A percentile compares a stretch with the other conserved stretches of the same genome.
These are phyloP conservation scores for Nesospiza acunhae DNA, from an alignment of 2,113 vertebrate species.

Conservation along the genomic window DNA sequence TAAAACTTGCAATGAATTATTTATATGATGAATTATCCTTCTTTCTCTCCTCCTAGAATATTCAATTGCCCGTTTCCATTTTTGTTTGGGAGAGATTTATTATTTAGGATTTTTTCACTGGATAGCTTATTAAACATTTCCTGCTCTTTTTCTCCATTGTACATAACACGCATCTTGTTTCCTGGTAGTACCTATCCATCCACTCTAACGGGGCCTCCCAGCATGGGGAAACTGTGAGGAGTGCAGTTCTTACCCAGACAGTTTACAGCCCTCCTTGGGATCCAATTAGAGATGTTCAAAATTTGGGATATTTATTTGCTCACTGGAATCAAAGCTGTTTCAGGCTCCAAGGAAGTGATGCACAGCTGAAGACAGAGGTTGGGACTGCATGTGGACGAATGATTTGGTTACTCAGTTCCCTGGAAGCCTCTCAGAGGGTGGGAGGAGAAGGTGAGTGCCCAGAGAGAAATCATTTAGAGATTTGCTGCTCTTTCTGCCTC, in stretches of 20 bases:
- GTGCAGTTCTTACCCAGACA: background rate
- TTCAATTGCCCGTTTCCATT: slow-evolving; percentile 13
- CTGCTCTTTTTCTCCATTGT: background rate
- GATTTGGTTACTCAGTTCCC: background rate
- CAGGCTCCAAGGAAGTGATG: background rate
- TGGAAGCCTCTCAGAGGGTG: background rate
- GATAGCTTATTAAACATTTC: slow-evolving; percentile 3
- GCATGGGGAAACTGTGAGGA: background rate
- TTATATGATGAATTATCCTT: slow-evolving; percentile 35
- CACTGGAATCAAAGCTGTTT: background rate
- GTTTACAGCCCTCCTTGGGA: background rate
- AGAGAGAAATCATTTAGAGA: background rate
- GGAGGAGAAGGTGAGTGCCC: background rate
- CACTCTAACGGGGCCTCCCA: background rate
- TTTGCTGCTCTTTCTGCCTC: background rate
- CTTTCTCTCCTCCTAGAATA: slow-evolving; percentile 26
- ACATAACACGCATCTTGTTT: background rate
- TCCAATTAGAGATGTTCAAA: background rate
- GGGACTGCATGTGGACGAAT: background rate
- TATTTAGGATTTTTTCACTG: background rate
- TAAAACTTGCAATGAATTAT: slow-evolving; percentile 54
- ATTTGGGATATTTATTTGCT: slow-evolving; percentile 11
- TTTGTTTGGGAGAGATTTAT: background rate
- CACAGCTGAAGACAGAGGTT: background rate
- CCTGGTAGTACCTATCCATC: slow-evolving; percentile 10